Evolutionary conservation across 1,140 invertebrate genomes (phyloP), one percentile per base, ranked within the genome.

Genomic region (Polypedilum pembai): DNA sequence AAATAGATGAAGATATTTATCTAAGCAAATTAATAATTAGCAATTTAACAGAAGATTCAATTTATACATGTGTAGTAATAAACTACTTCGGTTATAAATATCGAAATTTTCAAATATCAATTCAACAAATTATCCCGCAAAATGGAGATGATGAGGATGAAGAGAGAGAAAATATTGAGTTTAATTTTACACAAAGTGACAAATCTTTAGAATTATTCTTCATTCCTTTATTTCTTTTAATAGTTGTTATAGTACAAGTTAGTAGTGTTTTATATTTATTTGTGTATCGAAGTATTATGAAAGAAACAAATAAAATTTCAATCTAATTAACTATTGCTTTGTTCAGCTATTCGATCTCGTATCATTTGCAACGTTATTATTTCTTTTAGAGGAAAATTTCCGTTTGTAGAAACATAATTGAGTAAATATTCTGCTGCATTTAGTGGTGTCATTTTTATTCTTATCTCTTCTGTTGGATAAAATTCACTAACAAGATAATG

Each of bases 21-120:
- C 20, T 69, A 69, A 69, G 65, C 20, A 69, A 69, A 69, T 69
- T 69, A 69, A 69, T 69, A 20, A 18, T 69, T 21, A 69, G 18
- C 18, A 69, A 69, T 21, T 10, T 69, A 8, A 69, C 65, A 8
- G 20, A 20, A 20, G 20, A 21, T 69, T 69, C 65, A 69, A 21
- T 69, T 18, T 69, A 69, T 69, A 18, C 18, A 18, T 69, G 65
- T 69, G 65, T 69, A 20, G 65, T 18, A 18, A 20, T 69, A 5
- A 69, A 69, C 20, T 69, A 69, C 20, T 69, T 20, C 12, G 65
- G 65, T 4, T 69, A 18, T 10, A 18, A 10, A 69, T 69, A 69
- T 69, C 5, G 17, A 21, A 18, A 69, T 8, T 20, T 69, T 20
- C 20, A 10, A 69, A 21, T 69, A 18, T 10, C 17, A 18, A 21